Evolutionary conservation across 2,888 invertebrate genomes (phyloP).

Genomic region (Euclidia mi): DNA sequence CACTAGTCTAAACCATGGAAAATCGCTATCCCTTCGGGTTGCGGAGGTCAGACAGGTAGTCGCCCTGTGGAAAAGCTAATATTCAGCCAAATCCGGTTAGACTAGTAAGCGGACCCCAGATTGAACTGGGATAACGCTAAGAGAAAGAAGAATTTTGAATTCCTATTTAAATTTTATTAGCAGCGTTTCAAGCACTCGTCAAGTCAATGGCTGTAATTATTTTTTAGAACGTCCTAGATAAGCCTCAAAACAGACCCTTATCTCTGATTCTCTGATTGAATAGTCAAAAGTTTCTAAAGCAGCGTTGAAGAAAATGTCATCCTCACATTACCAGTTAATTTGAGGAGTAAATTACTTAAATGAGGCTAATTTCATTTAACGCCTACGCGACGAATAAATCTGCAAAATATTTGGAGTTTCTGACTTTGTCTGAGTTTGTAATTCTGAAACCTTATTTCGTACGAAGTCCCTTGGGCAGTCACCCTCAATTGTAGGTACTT

Average conservation of each 20-base stretch:
- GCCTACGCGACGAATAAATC: background rate
- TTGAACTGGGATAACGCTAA: too few species aligned
- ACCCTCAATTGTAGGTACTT: background rate
- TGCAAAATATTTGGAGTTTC: background rate
- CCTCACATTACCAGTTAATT: too few species aligned
- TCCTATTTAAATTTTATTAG: background rate
- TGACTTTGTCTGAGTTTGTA: background rate
- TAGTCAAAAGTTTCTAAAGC: background rate
- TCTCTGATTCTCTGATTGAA: background rate
- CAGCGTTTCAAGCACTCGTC: background rate
- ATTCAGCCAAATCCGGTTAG: too few species aligned
- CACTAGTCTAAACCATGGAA: too few species aligned
- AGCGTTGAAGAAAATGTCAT: background rate
- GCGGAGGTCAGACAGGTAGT: too few species aligned
- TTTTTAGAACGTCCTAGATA: background rate
- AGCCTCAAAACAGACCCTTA: background rate
- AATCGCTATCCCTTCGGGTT: too few species aligned
- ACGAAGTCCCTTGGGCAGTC: background rate
- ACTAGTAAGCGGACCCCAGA: too few species aligned
- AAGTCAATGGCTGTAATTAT: slow-evolving; percentile 5
- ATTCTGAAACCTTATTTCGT: slow-evolving; percentile 3
- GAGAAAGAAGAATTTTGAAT: too few species aligned
- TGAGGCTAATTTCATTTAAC: background rate
- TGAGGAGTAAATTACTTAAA: background rate
- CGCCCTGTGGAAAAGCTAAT: too few species aligned